These are phyloP conservation scores for Atethmia centrago DNA, from an alignment of 2,888 invertebrate species.

Conservation along the genomic window DNA sequence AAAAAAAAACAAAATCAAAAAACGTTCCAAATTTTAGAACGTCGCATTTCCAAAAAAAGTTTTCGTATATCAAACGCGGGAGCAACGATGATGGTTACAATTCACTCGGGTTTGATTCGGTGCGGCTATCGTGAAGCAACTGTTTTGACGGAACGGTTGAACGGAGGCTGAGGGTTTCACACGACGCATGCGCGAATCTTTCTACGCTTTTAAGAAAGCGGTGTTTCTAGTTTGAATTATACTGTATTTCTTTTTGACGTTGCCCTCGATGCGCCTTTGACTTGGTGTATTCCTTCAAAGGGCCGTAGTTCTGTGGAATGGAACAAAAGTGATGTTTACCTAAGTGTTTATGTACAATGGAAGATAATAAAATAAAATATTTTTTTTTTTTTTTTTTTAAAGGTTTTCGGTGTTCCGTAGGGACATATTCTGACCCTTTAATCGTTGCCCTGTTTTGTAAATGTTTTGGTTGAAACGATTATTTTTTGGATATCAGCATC, in stretches of 20 bases:
- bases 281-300: slow-evolving; percentile 71
- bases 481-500: background rate
- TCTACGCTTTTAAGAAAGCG: slow-evolving; percentile 54
- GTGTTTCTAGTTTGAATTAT: slow-evolving; percentile 73
- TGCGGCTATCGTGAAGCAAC: slow-evolving; percentile 69
- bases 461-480: background rate
- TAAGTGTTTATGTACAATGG: too few species aligned
- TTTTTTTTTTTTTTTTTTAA: too few species aligned
- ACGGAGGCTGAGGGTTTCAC: slow-evolving; percentile 67
- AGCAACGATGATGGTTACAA: slow-evolving; percentile 47
- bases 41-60: slow-evolving; percentile 67
- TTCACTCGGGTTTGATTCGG: slow-evolving; percentile 58
- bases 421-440: slow-evolving; percentile 11
- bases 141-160: slow-evolving; percentile 62
- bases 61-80: slow-evolving; percentile 65
- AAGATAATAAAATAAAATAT: too few species aligned
- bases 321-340: too few species aligned
- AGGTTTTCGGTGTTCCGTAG: slow-evolving; percentile 34
- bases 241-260: slow-evolving; percentile 75
- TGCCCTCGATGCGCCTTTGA: slow-evolving; percentile 71
- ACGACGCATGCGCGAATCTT: slow-evolving; percentile 74
- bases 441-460: slow-evolving; percentile 23
- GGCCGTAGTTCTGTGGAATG: slow-evolving; percentile 39
- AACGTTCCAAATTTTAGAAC: slow-evolving; percentile 63
- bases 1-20: slow-evolving; percentile 51